phyloP scores from a whole-genome alignment of 2,888 invertebrate species.

The Uropetala carovei region DNA sequence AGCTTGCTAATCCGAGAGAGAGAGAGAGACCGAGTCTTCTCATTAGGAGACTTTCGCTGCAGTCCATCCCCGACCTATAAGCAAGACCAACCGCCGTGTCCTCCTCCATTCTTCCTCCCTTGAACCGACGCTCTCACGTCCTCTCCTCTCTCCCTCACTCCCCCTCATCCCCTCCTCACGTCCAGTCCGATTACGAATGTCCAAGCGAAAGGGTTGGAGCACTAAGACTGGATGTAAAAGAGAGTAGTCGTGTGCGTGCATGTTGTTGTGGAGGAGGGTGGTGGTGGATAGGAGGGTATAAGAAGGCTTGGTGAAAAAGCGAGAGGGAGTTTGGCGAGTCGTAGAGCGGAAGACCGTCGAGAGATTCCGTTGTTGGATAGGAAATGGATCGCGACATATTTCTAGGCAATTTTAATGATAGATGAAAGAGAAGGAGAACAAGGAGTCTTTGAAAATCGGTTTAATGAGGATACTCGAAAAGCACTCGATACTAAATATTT shows the following conservation, averaged over 20 bases:
- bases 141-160: background rate
- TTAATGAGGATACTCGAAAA: no score
- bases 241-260: background rate
- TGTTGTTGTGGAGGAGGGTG: background rate
- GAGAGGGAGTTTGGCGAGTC: background rate
- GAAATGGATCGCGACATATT: no score
- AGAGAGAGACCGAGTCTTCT: background rate
- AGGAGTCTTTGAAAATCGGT: no score
- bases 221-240: background rate
- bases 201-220: background rate
- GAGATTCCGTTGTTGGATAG: background rate
- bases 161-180: background rate
- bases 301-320: background rate
- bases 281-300: background rate
- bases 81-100: background rate
- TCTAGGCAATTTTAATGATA: no score
- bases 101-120: background rate
- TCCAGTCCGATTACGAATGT: constrained; percentile 6
- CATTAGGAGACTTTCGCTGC: no score
- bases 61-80: background rate
- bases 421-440: no score
- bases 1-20: background rate
- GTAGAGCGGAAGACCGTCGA: background rate
- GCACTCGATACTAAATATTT: no score
- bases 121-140: background rate